These are phyloP conservation scores for Phengaris arion DNA, from an alignment of 2,888 invertebrate genomes.

Conservation along the genomic window DNA sequence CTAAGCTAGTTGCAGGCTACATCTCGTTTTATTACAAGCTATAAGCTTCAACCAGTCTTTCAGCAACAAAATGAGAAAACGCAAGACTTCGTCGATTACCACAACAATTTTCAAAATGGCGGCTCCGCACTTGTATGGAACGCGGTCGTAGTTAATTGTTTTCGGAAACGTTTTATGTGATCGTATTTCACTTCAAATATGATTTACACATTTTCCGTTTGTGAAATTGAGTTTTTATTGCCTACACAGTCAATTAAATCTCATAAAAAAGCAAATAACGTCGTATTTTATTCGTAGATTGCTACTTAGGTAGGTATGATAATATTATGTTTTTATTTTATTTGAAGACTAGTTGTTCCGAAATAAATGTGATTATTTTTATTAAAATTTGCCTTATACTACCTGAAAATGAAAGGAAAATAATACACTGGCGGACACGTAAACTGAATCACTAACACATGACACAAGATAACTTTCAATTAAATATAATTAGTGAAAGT, in stretches of 20 bases:
- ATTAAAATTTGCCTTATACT: too few relatives aligned
- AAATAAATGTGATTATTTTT: too few relatives aligned
- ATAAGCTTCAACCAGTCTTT: not conserved
- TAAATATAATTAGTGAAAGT: too few relatives aligned
- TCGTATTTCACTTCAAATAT: slow-evolving; percentile 76
- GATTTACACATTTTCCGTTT: slow-evolving; percentile 66
- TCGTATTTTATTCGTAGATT: not conserved
- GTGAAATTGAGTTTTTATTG: slow-evolving; percentile 39
- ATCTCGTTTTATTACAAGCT: not conserved
- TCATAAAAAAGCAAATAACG: slow-evolving; percentile 7
- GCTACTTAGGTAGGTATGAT: too few relatives aligned
- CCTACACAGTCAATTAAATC: slow-evolving; percentile 11
- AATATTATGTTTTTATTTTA: not conserved
- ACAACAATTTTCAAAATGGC: slow-evolving; percentile 12
- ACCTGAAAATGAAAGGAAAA: too few relatives aligned
- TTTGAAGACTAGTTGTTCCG: not conserved
- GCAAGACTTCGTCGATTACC: not conserved
- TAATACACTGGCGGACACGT: too few relatives aligned
- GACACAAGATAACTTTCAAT: too few relatives aligned
- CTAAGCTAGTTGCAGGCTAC: not conserved
- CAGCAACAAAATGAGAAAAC: not conserved
- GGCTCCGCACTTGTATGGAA: slow-evolving; percentile 50
- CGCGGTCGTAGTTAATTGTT: slow-evolving; percentile 75
- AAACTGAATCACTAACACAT: too few relatives aligned
- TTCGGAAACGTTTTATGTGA: slow-evolving; percentile 77